Percentiles rank a stretch among this genome's conserved stretches.
These are phyloP conservation scores for Peromyscus melanophrys DNA, from an alignment of 2,797 vertebrate genomes.

Conservation along the genomic window DNA sequence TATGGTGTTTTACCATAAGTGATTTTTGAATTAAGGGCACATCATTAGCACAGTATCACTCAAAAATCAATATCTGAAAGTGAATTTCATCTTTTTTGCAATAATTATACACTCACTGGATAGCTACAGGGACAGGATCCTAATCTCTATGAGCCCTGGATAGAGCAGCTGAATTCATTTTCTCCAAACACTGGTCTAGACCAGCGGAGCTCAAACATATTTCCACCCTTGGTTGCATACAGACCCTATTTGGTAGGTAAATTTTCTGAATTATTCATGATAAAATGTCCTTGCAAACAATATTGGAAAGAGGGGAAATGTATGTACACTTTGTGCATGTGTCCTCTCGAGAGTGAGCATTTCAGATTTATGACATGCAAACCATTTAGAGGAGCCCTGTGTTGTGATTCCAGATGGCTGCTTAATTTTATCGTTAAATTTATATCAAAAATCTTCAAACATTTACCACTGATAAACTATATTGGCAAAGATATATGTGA, in stretches of 20 bases:
- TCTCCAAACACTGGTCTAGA: conserved; percentile 31
- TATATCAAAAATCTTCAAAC: conserved; percentile 81
- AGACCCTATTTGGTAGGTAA: conserved; percentile 21
- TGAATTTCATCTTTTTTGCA: conserved; percentile 61
- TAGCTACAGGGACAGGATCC: neutral
- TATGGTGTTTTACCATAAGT: neutral
- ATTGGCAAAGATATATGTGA: conserved; percentile 81
- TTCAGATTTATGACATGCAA: conserved; percentile 67
- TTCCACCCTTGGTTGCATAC: neutral
- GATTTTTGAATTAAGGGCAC: conserved; percentile 45
- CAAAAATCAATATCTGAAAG: conserved; percentile 65
- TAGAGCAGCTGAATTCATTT: conserved; percentile 66
- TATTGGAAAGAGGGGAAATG: neutral
- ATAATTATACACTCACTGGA: conserved; percentile 58
- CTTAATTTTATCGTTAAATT: conserved; percentile 80
- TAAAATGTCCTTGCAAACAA: conserved; percentile 51
- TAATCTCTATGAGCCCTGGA: conserved; percentile 27
- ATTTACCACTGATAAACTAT: conserved; percentile 78
- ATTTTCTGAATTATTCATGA: conserved; percentile 52
- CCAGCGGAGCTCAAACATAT: neutral
- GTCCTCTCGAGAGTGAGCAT: neutral
- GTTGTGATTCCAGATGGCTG: conserved; percentile 79
- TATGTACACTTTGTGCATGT: neutral
- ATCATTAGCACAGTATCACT: conserved; percentile 48
- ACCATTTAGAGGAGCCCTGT: conserved; percentile 57